A percentile compares a stretch with the other conserved stretches of the same genome.
Evolutionary conservation across 2,888 invertebrate genomes (phyloP).

Genomic region (Rhagonycha lutea): DNA sequence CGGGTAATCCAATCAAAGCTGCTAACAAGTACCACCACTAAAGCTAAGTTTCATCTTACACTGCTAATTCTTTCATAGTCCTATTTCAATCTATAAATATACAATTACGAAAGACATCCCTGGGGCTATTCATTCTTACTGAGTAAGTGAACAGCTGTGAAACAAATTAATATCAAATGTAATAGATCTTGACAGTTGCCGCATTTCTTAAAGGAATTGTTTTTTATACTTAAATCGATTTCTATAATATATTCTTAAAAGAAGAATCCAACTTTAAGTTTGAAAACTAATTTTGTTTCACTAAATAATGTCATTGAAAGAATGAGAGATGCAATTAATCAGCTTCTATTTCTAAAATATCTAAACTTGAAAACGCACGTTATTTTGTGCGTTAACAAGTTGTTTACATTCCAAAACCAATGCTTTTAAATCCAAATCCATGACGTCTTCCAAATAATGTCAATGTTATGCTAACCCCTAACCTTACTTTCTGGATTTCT

Average conservation of each 20-base stretch:
- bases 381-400: neutral
- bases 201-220: conserved; percentile 10
- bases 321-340: neutral
- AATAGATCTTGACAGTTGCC: conserved; percentile 19
- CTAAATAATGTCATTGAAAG: neutral
- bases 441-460: neutral
- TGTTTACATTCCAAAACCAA: neutral
- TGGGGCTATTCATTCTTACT: conserved; percentile 20
- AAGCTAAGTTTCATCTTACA: conserved; percentile 25
- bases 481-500: neutral
- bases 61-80: conserved; percentile 29
- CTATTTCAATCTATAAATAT: conserved; percentile 30
- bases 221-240: conserved; percentile 2
- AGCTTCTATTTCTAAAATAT: neutral
- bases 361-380: neutral
- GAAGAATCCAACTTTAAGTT: neutral
- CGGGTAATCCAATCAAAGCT: conserved; percentile 20
- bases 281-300: neutral
- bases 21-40: conserved; percentile 17
- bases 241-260: neutral
- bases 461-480: neutral
- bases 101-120: conserved; percentile 29
- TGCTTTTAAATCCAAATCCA: neutral
- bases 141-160: conserved; percentile 7
- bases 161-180: conserved; percentile 21